A percentile compares a stretch with the other conserved stretches of the same genome.
Conservation (phyloP, 2,797 vertebrate species). For the Leucoraja ocellata region DNA sequence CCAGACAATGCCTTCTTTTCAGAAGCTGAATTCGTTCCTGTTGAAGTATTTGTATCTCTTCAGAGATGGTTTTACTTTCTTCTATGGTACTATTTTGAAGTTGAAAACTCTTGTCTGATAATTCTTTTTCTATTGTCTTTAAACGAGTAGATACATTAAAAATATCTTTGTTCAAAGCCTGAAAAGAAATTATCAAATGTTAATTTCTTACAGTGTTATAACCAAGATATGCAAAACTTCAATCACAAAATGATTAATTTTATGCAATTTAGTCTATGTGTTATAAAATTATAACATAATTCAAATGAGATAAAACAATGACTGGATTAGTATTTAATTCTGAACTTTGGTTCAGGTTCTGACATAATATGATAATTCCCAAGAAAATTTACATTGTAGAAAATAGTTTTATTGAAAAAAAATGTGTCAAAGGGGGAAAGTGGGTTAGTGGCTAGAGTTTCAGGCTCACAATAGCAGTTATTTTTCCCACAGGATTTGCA, state of each 20-base stretch:
- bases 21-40: constrained; percentile 63
- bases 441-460: too few relatives aligned
- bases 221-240: too few relatives aligned
- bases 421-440: too few relatives aligned
- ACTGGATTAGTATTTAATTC: not conserved
- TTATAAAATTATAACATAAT: not conserved
- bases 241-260: not conserved
- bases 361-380: too few relatives aligned
- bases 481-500: too few relatives aligned
- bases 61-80: constrained; percentile 53
- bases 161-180: constrained; percentile 73
- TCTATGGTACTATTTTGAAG: constrained; percentile 50
- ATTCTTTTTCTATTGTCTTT: constrained; percentile 67
- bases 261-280: not conserved
- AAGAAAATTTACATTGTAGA: too few relatives aligned
- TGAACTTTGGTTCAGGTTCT: too few relatives aligned
- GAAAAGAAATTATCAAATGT: constrained; percentile 42
- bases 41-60: constrained; percentile 61
- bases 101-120: constrained; percentile 57
- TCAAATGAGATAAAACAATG: not conserved
- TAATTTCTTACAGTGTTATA: not conserved
- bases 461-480: too few relatives aligned
- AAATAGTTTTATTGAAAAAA: too few relatives aligned
- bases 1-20: constrained; percentile 62
- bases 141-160: constrained; percentile 64